phyloP scores from a whole-genome alignment of 2,113 vertebrate genomes.

The Synchiropus splendidus region DNA sequence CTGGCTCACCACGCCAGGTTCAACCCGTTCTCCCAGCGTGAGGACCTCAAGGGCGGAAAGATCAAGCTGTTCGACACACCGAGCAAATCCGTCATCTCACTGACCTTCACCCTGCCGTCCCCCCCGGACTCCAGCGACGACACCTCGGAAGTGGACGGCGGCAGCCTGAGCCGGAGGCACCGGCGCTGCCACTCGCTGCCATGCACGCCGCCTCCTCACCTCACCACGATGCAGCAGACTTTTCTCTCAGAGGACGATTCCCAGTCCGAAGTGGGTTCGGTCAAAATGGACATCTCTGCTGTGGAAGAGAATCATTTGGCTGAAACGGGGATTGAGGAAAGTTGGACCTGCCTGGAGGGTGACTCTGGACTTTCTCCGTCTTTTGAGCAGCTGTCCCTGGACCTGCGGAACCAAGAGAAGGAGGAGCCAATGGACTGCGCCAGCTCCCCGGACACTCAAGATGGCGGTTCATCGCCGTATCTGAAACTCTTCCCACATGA shows the following conservation, averaged over 20 bases:
- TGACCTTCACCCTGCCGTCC: slow-evolving; percentile 77
- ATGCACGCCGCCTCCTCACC: slow-evolving; percentile 72
- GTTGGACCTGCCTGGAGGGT: neutral
- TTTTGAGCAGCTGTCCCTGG: slow-evolving; percentile 44
- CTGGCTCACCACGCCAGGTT: slow-evolving; percentile 63
- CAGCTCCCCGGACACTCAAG: slow-evolving; percentile 63
- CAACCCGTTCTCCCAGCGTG: slow-evolving; percentile 87
- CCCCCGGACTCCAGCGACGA: slow-evolving; percentile 47
- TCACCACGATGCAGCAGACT: slow-evolving; percentile 19
- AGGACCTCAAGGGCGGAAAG: slow-evolving; percentile 87
- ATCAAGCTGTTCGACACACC: slow-evolving; percentile 91
- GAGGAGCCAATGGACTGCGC: slow-evolving; percentile 73
- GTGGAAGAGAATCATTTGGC: slow-evolving; percentile 12
- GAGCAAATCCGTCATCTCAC: slow-evolving; percentile 82
- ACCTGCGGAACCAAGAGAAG: slow-evolving; percentile 16
- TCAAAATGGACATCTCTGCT: neutral
- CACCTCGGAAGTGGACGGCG: slow-evolving; percentile 13
- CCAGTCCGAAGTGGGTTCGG: neutral
- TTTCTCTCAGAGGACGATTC: slow-evolving; percentile 21
- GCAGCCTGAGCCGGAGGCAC: slow-evolving; percentile 28
- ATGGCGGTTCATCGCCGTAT: slow-evolving; percentile 26
- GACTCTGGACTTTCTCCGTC: slow-evolving; percentile 56
- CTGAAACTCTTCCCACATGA: slow-evolving; percentile 22
- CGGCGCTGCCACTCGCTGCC: slow-evolving; percentile 83
- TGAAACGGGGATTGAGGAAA: slow-evolving; percentile 1